A percentile compares a stretch with the other conserved stretches of the same genome.
Conservation (phyloP, 2,797 vertebrate species). For the Sebastes paucispinis region DNA sequence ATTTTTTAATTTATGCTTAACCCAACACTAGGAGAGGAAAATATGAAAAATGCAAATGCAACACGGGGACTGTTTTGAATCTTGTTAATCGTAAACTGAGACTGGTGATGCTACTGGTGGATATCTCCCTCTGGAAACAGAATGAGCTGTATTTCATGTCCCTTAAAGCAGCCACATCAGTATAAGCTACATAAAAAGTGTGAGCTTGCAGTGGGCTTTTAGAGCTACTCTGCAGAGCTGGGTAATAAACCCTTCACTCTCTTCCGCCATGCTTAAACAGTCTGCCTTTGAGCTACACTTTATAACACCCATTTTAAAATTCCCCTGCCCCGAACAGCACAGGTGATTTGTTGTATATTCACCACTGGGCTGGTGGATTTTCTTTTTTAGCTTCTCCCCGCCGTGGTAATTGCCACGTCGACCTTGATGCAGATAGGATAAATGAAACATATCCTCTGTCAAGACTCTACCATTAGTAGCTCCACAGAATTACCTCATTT, state of each 20-base stretch:
- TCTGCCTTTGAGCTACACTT: slow-evolving; percentile 67
- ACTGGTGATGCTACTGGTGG: slow-evolving; percentile 16
- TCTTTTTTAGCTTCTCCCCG: slow-evolving; percentile 59
- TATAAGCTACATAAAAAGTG: slow-evolving; percentile 57
- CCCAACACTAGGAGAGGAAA: neutral
- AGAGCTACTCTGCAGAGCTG: slow-evolving; percentile 47
- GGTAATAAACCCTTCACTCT: slow-evolving; percentile 67
- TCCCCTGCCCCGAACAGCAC: slow-evolving; percentile 60
- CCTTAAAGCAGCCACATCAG: slow-evolving; percentile 45
- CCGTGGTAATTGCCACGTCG: slow-evolving; percentile 68
- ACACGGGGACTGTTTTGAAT: slow-evolving; percentile 5
- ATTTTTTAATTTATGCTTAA: slow-evolving; percentile 39
- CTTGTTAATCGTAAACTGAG: slow-evolving; percentile 29
- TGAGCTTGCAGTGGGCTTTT: slow-evolving; percentile 57
- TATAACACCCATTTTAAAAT: slow-evolving; percentile 69
- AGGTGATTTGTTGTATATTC: slow-evolving; percentile 78
- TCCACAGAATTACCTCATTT: slow-evolving; percentile 70
- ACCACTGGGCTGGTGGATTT: slow-evolving; percentile 53
- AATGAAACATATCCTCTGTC: slow-evolving; percentile 78
- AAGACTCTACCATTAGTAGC: slow-evolving; percentile 68
- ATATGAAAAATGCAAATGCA: slow-evolving; percentile 17
- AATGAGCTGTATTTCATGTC: slow-evolving; percentile 42
- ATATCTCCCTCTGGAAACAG: slow-evolving; percentile 27
- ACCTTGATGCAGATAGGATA: slow-evolving; percentile 80
- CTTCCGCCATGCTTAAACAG: slow-evolving; percentile 46